Base-by-base conservation (phyloP, 2,888 invertebrate genomes). In the Ormia ochracea region DNA sequence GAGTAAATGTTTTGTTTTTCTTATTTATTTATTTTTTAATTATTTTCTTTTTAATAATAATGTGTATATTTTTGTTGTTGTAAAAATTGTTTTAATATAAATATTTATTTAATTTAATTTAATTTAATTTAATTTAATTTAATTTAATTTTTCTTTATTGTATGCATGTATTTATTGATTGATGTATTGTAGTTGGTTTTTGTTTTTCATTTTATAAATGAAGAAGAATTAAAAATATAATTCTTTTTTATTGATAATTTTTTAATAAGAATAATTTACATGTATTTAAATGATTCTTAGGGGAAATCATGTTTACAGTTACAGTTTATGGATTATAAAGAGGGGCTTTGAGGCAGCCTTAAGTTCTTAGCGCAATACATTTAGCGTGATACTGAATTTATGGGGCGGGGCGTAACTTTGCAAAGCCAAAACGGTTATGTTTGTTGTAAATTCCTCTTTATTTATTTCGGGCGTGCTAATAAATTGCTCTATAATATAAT, bases 21-120 rank as follows among this genome's bases (percentile, higher is more conserved):
- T 65, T 65, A 50, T 61, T 66, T 68, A 28, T 70, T 59, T 70
- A 17, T 36, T 69, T 26, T 45, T 68, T 54, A 31, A 12, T 72
- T 26, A 4, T 50, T 45, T 75, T 75, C 28, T 38, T 38, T 23
- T 33, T 17, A 36, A 43, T 66, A 58, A 43, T 59, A 41, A 48
- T 43, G 26, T 63, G 31, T 66, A 56, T 50, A 31, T 45, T 48
- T 33, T 66, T 61, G 12, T 36, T 59, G 26, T 78, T 74, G 74
- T 68, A 76, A 76, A 75, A 76, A 68, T 75, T 65, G 52, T 70
- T 61, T 72, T 54, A 58, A 66, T 75, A 58, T 79, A 76, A 61
- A 69, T 76, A 75, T 75, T 54, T 59, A 26, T 43, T 69, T 38
- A n/a, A 52, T 65, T 65, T 68, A 43, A 31, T 69, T 33, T 26